Conservation (phyloP, 2,888 invertebrate genomes). For the Busseola fusca region DNA sequence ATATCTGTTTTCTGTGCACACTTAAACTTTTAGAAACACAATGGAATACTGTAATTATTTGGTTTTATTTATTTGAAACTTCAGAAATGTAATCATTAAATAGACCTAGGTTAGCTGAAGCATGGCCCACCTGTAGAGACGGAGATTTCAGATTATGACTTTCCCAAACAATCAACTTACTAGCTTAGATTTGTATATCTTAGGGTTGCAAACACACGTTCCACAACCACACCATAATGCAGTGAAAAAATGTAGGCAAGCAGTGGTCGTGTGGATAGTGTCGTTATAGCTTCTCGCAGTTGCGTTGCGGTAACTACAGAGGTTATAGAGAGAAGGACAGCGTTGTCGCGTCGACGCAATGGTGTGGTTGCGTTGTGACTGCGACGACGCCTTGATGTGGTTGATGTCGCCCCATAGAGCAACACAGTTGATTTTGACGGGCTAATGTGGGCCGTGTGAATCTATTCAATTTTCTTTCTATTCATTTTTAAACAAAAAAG, state of each 20-base stretch:
- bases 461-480: no score
- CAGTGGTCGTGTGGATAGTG: background rate
- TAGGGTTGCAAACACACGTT: background rate
- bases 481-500: no score
- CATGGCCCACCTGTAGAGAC: no score
- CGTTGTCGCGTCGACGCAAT: background rate
- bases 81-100: background rate
- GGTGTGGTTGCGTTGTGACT: background rate
- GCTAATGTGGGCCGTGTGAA: background rate
- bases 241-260: background rate
- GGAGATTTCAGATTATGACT: background rate
- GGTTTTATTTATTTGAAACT: background rate
- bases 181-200: background rate
- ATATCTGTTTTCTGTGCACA: slow-evolving; percentile 13
- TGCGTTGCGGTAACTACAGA: background rate
- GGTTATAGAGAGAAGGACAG: background rate
- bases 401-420: background rate
- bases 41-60: background rate
- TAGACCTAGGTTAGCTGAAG: background rate
- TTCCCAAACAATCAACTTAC: background rate
- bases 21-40: slow-evolving; percentile 1
- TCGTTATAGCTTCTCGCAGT: background rate
- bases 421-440: background rate
- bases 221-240: background rate
- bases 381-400: background rate